Percentiles rank a stretch among this genome's conserved stretches.
Conservation (phyloP, 1,140 invertebrate genomes). For the Drosophila elegans region DNA sequence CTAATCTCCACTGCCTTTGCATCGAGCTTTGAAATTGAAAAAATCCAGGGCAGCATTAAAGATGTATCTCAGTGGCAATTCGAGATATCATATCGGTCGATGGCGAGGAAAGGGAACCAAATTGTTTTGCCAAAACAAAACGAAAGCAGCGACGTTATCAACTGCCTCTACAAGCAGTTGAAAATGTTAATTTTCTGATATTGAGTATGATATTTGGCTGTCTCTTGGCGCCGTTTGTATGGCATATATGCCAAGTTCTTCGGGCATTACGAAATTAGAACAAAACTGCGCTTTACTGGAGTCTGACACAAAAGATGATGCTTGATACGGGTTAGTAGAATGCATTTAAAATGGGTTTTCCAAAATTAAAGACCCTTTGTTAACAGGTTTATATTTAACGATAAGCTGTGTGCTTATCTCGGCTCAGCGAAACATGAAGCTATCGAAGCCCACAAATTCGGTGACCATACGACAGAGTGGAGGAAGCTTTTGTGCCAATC, state of each 20-base stretch:
- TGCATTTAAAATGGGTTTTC: not conserved
- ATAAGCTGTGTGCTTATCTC: not conserved
- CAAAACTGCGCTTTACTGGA: conserved; percentile 61
- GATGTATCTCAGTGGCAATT: conserved; percentile 39
- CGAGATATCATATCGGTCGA: conserved; percentile 40
- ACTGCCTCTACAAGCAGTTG: conserved; percentile 53
- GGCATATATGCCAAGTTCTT: conserved; percentile 66
- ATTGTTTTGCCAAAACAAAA: conserved; percentile 41
- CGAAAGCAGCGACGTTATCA: conserved; percentile 55
- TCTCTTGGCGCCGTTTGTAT: conserved; percentile 19
- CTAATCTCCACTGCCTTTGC: conserved; percentile 35
- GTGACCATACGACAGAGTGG: conserved; percentile 68
- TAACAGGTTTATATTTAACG: conserved; percentile 8
- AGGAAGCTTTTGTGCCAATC: conserved; percentile 52
- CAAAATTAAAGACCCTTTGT: not conserved
- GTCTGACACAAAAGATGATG: conserved; percentile 44
- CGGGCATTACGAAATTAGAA: conserved; percentile 69
- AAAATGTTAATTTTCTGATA: conserved; percentile 81
- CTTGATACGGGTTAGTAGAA: conserved; percentile 25
- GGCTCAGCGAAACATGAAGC: not conserved
- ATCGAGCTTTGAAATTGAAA: conserved; percentile 40
- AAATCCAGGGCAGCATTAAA: conserved; percentile 23
- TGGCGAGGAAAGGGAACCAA: conserved; percentile 8
- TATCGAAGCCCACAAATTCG: conserved; percentile 66
- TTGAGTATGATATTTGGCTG: conserved; percentile 7